Percentiles rank a stretch among this genome's conserved stretches.
These are phyloP conservation scores for Meles meles DNA, from an alignment of 2,113 vertebrate species.

Conservation along the genomic window DNA sequence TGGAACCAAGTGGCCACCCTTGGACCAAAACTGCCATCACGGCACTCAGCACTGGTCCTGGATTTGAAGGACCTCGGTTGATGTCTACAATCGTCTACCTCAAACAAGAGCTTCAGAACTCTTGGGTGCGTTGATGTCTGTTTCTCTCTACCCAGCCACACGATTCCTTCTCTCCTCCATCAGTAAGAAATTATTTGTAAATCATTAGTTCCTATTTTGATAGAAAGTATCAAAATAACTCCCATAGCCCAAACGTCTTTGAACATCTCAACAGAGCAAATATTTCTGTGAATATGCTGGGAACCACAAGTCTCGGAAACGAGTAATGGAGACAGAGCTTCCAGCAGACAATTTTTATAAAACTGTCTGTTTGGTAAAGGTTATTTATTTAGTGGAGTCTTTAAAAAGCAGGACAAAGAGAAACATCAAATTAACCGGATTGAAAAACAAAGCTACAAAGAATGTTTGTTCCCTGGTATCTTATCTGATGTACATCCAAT, in stretches of 20 bases:
- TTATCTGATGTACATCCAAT: slow-evolving; percentile 15
- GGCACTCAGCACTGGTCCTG: not conserved
- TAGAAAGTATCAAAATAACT: not conserved
- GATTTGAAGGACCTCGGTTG: not conserved
- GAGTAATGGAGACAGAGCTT: not conserved
- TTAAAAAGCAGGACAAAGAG: slow-evolving; percentile 37
- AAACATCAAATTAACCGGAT: slow-evolving; percentile 14
- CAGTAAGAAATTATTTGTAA: slow-evolving; percentile 17
- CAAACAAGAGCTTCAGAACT: not conserved
- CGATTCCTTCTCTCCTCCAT: not conserved
- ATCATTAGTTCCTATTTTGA: not conserved
- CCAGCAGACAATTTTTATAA: not conserved
- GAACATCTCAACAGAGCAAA: not conserved
- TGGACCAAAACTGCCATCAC: not conserved
- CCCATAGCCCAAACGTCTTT: not conserved
- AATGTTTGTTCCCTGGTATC: slow-evolving; percentile 20
- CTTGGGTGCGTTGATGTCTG: not conserved
- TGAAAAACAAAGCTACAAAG: slow-evolving; percentile 50
- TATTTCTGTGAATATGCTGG: not conserved
- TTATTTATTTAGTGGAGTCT: slow-evolving; percentile 5
- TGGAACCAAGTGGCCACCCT: not conserved
- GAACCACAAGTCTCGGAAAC: not conserved
- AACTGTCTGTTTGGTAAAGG: not conserved
- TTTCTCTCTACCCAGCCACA: not conserved
- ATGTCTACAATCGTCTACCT: not conserved